Evolutionary conservation across 2,888 invertebrate genomes (phyloP).

Genomic region (Pterostichus niger): DNA sequence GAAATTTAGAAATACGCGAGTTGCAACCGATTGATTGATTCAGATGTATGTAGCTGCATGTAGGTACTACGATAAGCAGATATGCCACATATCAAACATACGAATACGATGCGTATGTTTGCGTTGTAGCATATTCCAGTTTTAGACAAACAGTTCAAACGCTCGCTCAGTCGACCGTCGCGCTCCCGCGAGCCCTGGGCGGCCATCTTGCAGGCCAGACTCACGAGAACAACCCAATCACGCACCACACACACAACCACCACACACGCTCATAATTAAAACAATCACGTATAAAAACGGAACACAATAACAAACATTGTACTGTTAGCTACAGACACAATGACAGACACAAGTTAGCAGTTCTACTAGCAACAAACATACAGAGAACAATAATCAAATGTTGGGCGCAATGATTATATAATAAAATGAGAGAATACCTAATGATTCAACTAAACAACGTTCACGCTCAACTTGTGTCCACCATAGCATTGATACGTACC

Average conservation of each 20-base stretch:
- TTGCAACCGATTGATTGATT: slow-evolving; percentile 27
- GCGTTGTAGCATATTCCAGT: slow-evolving; percentile 67
- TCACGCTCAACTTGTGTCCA: slow-evolving; percentile 76
- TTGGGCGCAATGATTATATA: slow-evolving; percentile 65
- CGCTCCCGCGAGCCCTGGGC: slow-evolving; percentile 45
- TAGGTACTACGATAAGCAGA: slow-evolving; percentile 67
- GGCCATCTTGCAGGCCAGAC: slow-evolving; percentile 44
- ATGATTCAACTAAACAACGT: slow-evolving; percentile 64
- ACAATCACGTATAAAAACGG: slow-evolving; percentile 64
- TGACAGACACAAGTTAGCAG: slow-evolving; percentile 79
- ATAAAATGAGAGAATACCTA: slow-evolving; percentile 67
- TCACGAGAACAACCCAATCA: slow-evolving; percentile 1
- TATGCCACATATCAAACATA: slow-evolving; percentile 66
- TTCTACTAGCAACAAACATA: slow-evolving; percentile 74
- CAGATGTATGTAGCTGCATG: slow-evolving; percentile 64
- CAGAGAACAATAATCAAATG: slow-evolving; percentile 69
- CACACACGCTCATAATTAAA: slow-evolving; percentile 73
- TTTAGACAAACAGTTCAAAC: slow-evolving; percentile 68
- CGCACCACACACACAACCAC: slow-evolving; percentile 65
- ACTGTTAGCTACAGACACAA: slow-evolving; percentile 77
- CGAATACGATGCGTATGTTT: slow-evolving; percentile 56
- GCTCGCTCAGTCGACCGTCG: slow-evolving; percentile 50
- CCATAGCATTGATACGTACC: slow-evolving; percentile 75
- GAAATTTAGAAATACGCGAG: neutral
- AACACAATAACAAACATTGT: slow-evolving; percentile 72